phyloP scores from a whole-genome alignment of 2,888 invertebrate genomes.

The Perdita meconis region DNA sequence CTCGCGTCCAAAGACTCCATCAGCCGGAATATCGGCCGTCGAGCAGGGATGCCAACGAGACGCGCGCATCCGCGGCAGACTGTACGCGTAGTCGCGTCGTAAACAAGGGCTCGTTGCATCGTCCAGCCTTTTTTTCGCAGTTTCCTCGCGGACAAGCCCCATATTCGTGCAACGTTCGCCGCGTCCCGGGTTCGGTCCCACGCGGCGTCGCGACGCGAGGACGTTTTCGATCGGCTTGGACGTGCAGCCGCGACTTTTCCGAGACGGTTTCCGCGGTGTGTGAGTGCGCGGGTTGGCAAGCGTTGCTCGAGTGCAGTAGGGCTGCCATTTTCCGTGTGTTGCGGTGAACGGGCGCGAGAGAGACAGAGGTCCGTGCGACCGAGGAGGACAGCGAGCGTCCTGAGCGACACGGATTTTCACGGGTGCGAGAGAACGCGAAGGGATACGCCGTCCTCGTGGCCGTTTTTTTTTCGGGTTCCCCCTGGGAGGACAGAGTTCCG shows the following conservation, averaged over 20 bases:
- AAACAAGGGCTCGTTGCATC: slow-evolving; percentile 63
- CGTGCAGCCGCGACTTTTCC: slow-evolving; percentile 34
- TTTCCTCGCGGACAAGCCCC: slow-evolving; percentile 6
- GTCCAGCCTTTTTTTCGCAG: slow-evolving; percentile 29
- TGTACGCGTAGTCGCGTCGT: slow-evolving; percentile 70
- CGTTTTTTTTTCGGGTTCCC: not conserved
- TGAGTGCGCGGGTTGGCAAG: slow-evolving; percentile 74
- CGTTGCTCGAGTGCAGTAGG: slow-evolving; percentile 75
- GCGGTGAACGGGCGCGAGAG: slow-evolving; percentile 37
- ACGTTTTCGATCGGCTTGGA: not conserved
- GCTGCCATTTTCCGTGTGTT: slow-evolving; percentile 80
- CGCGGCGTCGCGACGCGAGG: not conserved
- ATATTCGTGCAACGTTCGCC: not conserved
- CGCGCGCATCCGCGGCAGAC: slow-evolving; percentile 59
- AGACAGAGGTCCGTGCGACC: slow-evolving; percentile 19
- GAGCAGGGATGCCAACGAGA: slow-evolving; percentile 68
- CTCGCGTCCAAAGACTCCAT: not conserved
- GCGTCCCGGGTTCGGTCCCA: not conserved
- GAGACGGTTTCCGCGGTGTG: slow-evolving; percentile 48
- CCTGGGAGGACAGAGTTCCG: not conserved
- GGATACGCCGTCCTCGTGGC: not conserved
- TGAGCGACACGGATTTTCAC: slow-evolving; percentile 44
- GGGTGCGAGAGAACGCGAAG: slow-evolving; percentile 27
- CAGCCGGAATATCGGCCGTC: slow-evolving; percentile 28
- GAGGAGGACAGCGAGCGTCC: slow-evolving; percentile 22